These are phyloP conservation scores for Alectoris magna DNA, from an alignment of 2,797 vertebrate species.

Conservation along the genomic window DNA sequence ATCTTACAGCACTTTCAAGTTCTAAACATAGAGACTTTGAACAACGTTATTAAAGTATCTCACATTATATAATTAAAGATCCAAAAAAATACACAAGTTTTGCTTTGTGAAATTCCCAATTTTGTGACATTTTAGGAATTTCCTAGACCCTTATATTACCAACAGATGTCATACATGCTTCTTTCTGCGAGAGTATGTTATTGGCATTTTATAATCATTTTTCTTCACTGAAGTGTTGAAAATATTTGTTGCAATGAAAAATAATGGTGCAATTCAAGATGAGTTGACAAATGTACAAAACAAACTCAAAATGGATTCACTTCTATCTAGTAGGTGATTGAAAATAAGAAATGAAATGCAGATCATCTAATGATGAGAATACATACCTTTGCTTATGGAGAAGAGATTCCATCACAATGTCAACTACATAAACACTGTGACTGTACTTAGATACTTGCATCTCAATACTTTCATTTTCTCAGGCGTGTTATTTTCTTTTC, in stretches of 20 bases:
- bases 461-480: background rate
- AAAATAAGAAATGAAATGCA: background rate
- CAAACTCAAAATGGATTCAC: background rate
- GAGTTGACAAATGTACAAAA: background rate
- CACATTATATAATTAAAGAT: background rate
- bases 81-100: background rate
- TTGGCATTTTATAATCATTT: background rate
- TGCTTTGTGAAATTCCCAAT: background rate
- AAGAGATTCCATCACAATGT: background rate
- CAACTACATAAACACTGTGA: background rate
- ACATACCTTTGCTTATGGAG: conserved; percentile 24
- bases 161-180: background rate
- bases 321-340: background rate
- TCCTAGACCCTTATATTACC: background rate
- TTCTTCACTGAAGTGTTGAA: background rate
- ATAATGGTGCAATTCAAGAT: background rate
- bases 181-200: background rate
- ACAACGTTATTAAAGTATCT: background rate
- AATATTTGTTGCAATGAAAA: background rate
- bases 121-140: background rate
- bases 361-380: background rate
- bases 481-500: background rate
- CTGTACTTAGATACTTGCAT: background rate
- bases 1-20: background rate
- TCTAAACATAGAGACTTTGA: background rate